Evolutionary conservation across 2,888 invertebrate genomes (phyloP).

Genomic region (Plebejus argus): DNA sequence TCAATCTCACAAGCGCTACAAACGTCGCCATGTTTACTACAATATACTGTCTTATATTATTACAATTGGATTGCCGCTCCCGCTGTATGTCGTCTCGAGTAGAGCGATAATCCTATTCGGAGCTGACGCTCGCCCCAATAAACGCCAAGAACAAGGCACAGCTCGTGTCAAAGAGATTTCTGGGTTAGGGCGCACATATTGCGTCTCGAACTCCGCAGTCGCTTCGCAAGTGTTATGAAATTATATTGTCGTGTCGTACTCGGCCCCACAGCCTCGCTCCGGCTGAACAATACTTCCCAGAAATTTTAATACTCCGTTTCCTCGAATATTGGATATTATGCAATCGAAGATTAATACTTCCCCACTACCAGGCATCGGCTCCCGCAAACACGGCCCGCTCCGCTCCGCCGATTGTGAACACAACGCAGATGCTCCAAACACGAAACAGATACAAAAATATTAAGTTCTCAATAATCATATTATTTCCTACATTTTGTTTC

Average conservation of each 20-base stretch:
- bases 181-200: conserved; percentile 8
- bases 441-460: conserved; percentile 15
- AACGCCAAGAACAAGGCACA: not conserved
- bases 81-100: not conserved
- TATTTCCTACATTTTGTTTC: not conserved
- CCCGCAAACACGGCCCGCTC: conserved; percentile 14
- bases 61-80: not conserved
- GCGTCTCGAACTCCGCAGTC: conserved; percentile 6
- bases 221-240: conserved; percentile 25
- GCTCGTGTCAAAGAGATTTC: conserved; percentile 25
- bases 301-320: conserved; percentile 14
- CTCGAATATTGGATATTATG: conserved; percentile 24
- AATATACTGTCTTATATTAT: not conserved
- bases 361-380: not conserved
- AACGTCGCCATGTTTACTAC: conserved; percentile 10
- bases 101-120: not conserved
- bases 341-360: conserved; percentile 28
- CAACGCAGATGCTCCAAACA: not conserved
- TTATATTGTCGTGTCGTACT: conserved; percentile 16
- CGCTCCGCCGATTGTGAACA: conserved; percentile 28
- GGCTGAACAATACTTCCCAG: conserved; percentile 20
- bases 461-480: not conserved
- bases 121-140: not conserved
- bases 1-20: conserved; percentile 38
- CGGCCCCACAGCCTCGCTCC: not conserved